Evolutionary conservation across 2,113 vertebrate genomes (phyloP), one percentile per base, ranked within the genome.

Genomic region (Ptyas mucosa): DNA sequence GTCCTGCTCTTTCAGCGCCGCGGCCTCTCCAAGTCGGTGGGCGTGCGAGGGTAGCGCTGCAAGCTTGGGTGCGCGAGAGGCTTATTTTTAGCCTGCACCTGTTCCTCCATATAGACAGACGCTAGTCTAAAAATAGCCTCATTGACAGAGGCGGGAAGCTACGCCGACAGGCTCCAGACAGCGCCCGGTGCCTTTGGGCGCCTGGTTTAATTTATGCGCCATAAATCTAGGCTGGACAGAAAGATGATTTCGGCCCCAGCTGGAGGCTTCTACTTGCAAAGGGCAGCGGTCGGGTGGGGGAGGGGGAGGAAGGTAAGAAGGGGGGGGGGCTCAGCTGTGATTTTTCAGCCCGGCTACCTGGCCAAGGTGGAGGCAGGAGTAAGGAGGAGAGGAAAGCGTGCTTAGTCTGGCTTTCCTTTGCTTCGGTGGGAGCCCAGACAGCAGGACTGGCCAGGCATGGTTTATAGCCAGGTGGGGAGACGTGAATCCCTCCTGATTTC

Each of bases 21-120:
- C 11, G 0, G 23, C 12, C 23, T 52, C 86, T 26, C 34, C 34
- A 21, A 21, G 34, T 20, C 3, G 75, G 15, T 81, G 75, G 75
- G 75, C 9, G n/a, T 34, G 64, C 61, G 3, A n/a, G 61, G 61
- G 11, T 1, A n/a, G 61, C 61, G 1, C 51, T 2, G 52, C 52
- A 4, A 29, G 39, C 7, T 20, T 20, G 5, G 34, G 53, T 7
- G 34, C 53, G 8, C 0, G 1, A 8, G 81, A 81, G 52, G 8
- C 24, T 52, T 92, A 92, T 92, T 92, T 88, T 92, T 92, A 88
- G 85, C n/a, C 8, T 3, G 29, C 85, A 88, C 85, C 91, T 88
- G 85, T 58, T 91, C 81, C 90, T 49, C 54, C 12, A 61, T 58
- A 8, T 21, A 87, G 46, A 39, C 57, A 88, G 15, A 49, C 5